A percentile compares a stretch with the other conserved stretches of the same genome.
Conservation (phyloP, 1,140 invertebrate genomes). For the Phthorimaea operculella region DNA sequence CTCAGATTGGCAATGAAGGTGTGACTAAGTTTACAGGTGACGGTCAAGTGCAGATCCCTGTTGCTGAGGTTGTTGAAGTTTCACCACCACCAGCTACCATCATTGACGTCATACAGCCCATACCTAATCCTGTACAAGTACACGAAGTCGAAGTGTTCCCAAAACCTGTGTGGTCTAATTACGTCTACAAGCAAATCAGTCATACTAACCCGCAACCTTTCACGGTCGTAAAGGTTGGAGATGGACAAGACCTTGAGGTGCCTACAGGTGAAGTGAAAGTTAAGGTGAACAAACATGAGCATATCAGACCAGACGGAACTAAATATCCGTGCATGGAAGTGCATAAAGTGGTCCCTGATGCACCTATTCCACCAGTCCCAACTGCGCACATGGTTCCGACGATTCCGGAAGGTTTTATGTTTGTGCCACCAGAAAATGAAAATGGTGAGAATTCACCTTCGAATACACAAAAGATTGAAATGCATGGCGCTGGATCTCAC, state of each 20-base stretch:
- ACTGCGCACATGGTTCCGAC: background rate
- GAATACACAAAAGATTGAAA: background rate
- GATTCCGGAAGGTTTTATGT: background rate
- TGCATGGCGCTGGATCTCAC: background rate
- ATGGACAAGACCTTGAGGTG: background rate
- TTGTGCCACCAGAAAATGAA: background rate
- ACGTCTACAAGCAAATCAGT: conserved; percentile 13
- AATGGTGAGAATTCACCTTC: background rate
- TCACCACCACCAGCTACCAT: background rate
- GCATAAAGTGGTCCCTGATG: background rate
- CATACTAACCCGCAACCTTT: conserved; percentile 10
- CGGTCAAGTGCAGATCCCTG: background rate
- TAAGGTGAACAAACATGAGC: background rate
- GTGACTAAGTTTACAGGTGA: background rate
- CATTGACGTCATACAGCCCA: background rate
- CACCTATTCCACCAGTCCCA: background rate
- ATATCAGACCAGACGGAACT: background rate
- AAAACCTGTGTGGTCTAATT: conserved; percentile 8
- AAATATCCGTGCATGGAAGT: background rate
- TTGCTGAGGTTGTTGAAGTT: background rate
- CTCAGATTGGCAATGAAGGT: background rate
- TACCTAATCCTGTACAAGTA: background rate
- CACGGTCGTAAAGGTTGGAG: conserved; percentile 3
- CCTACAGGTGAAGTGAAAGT: background rate
- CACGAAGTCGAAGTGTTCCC: background rate